These are phyloP conservation scores for Xanthia icteritia DNA, from an alignment of 2,888 invertebrate species.

Conservation along the genomic window DNA sequence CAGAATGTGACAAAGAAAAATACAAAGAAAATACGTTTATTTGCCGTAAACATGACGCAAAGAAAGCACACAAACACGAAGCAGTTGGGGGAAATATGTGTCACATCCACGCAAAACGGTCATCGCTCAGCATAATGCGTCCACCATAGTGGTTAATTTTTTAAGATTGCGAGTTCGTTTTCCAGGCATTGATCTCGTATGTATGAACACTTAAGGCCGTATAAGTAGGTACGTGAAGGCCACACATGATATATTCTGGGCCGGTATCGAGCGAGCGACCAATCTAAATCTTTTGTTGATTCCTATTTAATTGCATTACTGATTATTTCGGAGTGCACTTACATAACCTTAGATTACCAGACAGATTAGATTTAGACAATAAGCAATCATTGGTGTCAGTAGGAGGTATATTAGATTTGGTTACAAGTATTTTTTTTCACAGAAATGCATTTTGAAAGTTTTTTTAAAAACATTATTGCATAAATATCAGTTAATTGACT, in stretches of 20 bases:
- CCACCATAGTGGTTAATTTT: neutral
- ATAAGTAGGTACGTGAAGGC: neutral
- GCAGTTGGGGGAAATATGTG: too few species aligned
- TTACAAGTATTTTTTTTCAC: neutral
- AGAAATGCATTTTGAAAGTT: neutral
- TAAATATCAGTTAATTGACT: neutral
- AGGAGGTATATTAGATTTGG: slow-evolving; percentile 16
- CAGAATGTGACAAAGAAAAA: too few species aligned
- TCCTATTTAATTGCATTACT: neutral
- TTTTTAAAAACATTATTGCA: neutral
- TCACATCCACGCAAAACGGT: too few species aligned
- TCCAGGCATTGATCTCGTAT: neutral
- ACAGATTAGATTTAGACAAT: slow-evolving; percentile 11
- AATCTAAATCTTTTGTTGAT: neutral
- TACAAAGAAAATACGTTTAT: too few species aligned
- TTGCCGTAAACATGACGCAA: too few species aligned
- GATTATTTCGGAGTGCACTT: slow-evolving; percentile 14
- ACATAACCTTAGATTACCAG: slow-evolving; percentile 22
- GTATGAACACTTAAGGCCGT: neutral
- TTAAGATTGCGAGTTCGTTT: neutral
- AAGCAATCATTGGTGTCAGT: slow-evolving; percentile 16
- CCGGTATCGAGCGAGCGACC: neutral
- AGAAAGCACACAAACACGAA: too few species aligned
- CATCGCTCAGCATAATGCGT: too few species aligned
- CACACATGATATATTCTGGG: neutral